Conservation (phyloP, 2,113 vertebrate species). For the Thunnus thynnus region DNA sequence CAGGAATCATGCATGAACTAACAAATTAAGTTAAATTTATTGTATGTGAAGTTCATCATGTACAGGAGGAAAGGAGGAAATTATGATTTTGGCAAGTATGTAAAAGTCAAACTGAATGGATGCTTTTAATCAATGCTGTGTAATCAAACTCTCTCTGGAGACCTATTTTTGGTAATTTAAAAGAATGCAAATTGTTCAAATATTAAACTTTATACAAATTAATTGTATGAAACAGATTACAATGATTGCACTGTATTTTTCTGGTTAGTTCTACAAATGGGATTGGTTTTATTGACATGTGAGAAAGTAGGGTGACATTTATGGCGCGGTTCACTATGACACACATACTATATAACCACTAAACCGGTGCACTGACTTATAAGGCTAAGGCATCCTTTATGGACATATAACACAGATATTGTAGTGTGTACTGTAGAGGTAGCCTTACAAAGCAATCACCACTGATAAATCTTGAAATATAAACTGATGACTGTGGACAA, state of each 20-base stretch:
- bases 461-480: background rate
- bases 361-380: constrained; percentile 10
- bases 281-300: background rate
- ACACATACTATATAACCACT: background rate
- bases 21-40: background rate
- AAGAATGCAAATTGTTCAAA: background rate
- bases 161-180: no score
- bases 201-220: background rate
- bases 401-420: background rate
- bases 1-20: constrained; percentile 51
- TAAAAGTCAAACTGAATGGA: constrained; percentile 10
- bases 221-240: background rate
- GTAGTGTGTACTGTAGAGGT: background rate
- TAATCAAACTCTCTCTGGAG: background rate
- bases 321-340: background rate
- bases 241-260: background rate
- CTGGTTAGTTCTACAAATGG: background rate
- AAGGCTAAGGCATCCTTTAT: background rate
- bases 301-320: constrained; percentile 2
- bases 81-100: background rate
- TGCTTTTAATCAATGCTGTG: constrained; percentile 17
- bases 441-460: background rate
- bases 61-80: background rate
- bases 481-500: background rate
- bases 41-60: constrained; percentile 18